phyloP scores from a whole-genome alignment of 2,888 invertebrate species.

The Lasioglossum villosulum region DNA sequence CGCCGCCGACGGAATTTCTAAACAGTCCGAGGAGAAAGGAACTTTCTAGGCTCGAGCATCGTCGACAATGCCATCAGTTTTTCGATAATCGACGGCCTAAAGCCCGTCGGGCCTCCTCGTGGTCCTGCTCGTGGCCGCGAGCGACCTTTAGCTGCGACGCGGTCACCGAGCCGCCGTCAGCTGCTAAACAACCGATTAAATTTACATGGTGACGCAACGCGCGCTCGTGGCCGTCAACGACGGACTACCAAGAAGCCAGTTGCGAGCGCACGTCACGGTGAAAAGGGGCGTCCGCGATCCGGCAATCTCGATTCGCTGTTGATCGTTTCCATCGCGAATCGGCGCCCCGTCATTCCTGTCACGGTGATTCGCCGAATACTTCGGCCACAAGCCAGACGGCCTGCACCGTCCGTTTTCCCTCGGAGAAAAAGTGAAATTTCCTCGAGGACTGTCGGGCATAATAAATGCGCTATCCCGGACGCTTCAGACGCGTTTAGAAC shows the following conservation, averaged over 20 bases:
- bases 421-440: conserved; percentile 3
- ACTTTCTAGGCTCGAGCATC: conserved; percentile 38
- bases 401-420: background rate
- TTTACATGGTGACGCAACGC: conserved; percentile 70
- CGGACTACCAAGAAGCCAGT: conserved; percentile 53
- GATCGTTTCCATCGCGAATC: background rate
- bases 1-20: conserved; percentile 53
- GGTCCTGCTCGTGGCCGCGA: conserved; percentile 20
- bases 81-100: conserved; percentile 3
- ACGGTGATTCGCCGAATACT: background rate
- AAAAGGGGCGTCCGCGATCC: conserved; percentile 29
- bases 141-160: conserved; percentile 55
- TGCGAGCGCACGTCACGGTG: conserved; percentile 37
- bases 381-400: background rate
- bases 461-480: background rate
- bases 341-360: background rate
- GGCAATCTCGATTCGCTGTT: background rate
- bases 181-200: conserved; percentile 68
- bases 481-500: background rate
- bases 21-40: conserved; percentile 56
- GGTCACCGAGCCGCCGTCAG: conserved; percentile 46
- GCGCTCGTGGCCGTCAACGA: conserved; percentile 46
- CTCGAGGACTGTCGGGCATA: background rate
- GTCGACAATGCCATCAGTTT: conserved; percentile 25
- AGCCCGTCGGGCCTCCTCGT: conserved; percentile 1